phyloP scores from a whole-genome alignment of 2,888 invertebrate species.

The Acanthosoma haemorrhoidale region DNA sequence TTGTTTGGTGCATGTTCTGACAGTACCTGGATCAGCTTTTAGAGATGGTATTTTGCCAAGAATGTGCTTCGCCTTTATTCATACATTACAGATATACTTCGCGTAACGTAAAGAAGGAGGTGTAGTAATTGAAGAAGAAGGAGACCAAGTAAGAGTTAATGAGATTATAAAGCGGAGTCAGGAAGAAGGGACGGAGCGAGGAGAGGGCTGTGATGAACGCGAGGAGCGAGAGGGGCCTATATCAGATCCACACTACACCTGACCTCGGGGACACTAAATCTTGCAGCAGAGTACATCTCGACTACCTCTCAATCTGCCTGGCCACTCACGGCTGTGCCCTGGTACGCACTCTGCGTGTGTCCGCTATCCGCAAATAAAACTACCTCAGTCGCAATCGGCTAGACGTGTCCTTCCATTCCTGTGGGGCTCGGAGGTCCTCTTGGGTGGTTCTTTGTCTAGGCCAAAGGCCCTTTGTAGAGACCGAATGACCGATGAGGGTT shows the following conservation, averaged over 20 bases:
- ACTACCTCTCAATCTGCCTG: conserved; percentile 14
- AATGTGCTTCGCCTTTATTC: too few relatives aligned
- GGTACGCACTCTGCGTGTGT: conserved; percentile 6
- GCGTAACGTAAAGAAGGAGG: not conserved
- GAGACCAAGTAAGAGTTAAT: not conserved
- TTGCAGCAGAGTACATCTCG: not conserved
- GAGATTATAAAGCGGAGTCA: not conserved
- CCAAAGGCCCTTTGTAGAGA: too few relatives aligned
- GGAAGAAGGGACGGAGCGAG: not conserved
- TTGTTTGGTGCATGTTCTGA: too few relatives aligned
- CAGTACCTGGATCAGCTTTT: too few relatives aligned
- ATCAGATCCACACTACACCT: conserved; percentile 21
- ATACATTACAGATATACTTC: too few relatives aligned
- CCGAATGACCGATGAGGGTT: too few relatives aligned
- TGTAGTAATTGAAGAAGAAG: not conserved
- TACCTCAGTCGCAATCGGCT: conserved; percentile 2
- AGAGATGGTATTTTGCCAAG: too few relatives aligned
- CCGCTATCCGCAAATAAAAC: conserved; percentile 13
- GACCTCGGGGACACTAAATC: conserved; percentile 6
- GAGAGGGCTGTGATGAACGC: conserved; percentile 7
- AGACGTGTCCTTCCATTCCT: not conserved
- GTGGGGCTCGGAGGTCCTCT: too few relatives aligned
- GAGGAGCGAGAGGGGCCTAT: not conserved
- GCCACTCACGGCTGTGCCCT: not conserved
- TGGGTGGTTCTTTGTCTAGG: too few relatives aligned